A percentile compares a stretch with the other conserved stretches of the same genome.
These are phyloP conservation scores for Lissonota sp. DNA, from an alignment of 2,888 invertebrate genomes.

Conservation along the genomic window DNA sequence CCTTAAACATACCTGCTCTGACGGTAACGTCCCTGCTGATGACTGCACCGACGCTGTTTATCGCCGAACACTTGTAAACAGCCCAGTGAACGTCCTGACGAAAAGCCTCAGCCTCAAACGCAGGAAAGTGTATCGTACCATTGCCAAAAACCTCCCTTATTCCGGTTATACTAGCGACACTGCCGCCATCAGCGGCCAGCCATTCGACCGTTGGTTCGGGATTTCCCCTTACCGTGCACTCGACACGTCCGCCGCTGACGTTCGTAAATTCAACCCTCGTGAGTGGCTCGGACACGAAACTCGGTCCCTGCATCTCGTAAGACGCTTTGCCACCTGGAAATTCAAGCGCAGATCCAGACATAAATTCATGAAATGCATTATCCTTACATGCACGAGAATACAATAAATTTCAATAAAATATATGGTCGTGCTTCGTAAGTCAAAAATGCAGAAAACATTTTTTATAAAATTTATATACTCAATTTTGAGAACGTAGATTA, in stretches of 20 bases:
- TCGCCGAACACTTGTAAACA: constrained; percentile 85
- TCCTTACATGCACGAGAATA: no score
- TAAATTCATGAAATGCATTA: no score
- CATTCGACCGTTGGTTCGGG: constrained; percentile 86
- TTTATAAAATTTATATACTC: no score
- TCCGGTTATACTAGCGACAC: constrained; percentile 85
- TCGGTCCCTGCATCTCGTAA: constrained; percentile 86
- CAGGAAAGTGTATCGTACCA: constrained; percentile 85
- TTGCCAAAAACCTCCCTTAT: constrained; percentile 85
- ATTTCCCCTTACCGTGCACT: constrained; percentile 85
- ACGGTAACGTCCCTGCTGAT: constrained; percentile 94
- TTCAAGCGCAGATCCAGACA: constrained; percentile 24
- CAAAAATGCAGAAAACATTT: no score
- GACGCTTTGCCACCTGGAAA: constrained; percentile 82
- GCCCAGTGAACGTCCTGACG: constrained; percentile 86
- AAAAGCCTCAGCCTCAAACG: constrained; percentile 86
- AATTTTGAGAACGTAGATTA: no score
- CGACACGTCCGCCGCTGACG: constrained; percentile 85
- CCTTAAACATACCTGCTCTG: constrained; percentile 89
- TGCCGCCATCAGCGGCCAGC: constrained; percentile 85
- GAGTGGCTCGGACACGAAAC: constrained; percentile 85
- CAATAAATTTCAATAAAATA: no score
- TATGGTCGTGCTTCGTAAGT: no score
- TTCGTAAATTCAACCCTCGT: constrained; percentile 86
- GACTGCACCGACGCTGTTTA: constrained; percentile 90